phyloP scores from a whole-genome alignment of 2,113 vertebrate genomes.

The Microtus pennsylvanicus region DNA sequence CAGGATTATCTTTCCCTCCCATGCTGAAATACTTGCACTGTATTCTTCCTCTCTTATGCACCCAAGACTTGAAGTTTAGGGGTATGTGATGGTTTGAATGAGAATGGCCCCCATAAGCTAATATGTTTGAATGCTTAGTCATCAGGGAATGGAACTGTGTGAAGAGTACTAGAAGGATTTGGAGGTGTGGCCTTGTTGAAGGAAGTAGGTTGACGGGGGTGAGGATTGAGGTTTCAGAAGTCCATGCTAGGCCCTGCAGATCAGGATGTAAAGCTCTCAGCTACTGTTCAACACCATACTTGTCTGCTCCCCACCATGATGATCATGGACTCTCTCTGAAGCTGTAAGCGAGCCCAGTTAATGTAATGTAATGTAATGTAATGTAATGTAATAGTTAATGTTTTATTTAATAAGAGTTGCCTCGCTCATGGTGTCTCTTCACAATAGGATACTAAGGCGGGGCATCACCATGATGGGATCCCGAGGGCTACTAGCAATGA shows the following conservation, averaged over 20 bases:
- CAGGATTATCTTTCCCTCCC: too few species aligned
- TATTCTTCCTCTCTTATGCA: not conserved
- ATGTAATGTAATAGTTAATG: not conserved
- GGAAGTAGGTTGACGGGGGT: not conserved
- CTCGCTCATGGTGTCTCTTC: not conserved
- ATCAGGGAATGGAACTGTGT: not conserved
- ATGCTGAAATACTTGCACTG: too few species aligned
- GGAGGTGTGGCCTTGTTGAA: not conserved
- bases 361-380: too few species aligned
- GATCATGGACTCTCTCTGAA: not conserved
- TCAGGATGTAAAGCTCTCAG: not conserved
- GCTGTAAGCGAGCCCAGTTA: not conserved
- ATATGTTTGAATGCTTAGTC: not conserved
- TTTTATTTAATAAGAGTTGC: not conserved
- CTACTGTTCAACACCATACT: not conserved
- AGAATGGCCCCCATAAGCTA: not conserved
- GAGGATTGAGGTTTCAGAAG: not conserved
- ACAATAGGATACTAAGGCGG: not conserved
- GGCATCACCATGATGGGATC: too few species aligned
- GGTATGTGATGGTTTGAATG: not conserved
- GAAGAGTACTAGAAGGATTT: not conserved
- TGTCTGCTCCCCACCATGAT: not conserved
- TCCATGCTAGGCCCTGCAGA: not conserved
- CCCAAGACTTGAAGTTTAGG: not conserved
- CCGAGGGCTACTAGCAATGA: too few species aligned